phyloP scores from a whole-genome alignment of 2,888 invertebrate genomes.

The Caenorhabditis auriculariae region DNA sequence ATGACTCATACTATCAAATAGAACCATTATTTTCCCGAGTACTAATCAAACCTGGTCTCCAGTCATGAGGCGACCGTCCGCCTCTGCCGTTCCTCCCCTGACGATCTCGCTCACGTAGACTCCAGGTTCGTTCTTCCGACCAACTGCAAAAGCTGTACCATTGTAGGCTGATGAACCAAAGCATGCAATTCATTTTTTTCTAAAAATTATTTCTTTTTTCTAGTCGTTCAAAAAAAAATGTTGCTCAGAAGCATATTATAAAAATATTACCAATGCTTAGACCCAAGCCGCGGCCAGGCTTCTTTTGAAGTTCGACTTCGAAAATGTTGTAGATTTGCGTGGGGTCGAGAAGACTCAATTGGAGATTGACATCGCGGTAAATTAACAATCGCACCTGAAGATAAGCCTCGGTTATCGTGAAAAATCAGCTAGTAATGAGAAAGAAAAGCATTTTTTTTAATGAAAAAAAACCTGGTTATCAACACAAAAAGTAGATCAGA shows the following conservation, averaged over 20 bases:
- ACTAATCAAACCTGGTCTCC: conserved; percentile 75
- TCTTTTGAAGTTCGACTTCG: conserved; percentile 43
- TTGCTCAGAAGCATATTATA: not conserved
- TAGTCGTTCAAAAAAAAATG: not conserved
- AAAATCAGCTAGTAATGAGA: not conserved
- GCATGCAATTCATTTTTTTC: not conserved
- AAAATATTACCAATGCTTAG: conserved; percentile 73
- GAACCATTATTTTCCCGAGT: not conserved
- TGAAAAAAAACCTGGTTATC: too few relatives aligned
- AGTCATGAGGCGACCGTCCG: conserved; percentile 84
- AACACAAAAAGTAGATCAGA: too few relatives aligned
- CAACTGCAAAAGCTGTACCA: conserved; percentile 68
- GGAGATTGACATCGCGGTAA: conserved; percentile 70
- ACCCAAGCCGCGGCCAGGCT: conserved; percentile 75
- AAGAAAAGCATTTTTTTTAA: too few relatives aligned
- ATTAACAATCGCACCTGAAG: conserved; percentile 74
- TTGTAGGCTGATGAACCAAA: not conserved
- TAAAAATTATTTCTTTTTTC: not conserved
- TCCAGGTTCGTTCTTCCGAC: conserved; percentile 76
- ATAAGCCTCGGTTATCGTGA: not conserved
- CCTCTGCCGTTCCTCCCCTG: conserved; percentile 80
- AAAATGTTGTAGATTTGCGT: conserved; percentile 65
- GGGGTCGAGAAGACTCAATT: conserved; percentile 63
- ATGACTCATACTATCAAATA: not conserved
- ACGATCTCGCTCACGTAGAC: conserved; percentile 82